Evolutionary conservation across 1,140 invertebrate species (phyloP).

Genomic region (Vanessa tameamea): DNA sequence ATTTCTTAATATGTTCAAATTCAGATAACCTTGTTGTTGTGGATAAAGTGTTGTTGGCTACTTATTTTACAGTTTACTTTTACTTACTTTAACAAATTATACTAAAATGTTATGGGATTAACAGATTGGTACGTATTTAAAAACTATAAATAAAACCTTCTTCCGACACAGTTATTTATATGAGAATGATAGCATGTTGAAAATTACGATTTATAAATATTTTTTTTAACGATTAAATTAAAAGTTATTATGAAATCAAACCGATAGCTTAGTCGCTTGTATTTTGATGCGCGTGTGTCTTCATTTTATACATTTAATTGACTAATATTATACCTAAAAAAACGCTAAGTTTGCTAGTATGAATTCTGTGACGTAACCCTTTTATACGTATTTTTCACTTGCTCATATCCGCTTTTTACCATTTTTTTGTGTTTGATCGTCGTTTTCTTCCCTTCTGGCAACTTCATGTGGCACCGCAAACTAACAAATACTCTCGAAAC

Average conservation of each 20-base stretch:
- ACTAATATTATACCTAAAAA: constrained; percentile 11
- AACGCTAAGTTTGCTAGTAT: constrained; percentile 34
- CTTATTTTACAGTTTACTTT: constrained; percentile 36
- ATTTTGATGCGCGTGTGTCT: constrained; percentile 23
- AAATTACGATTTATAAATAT: constrained; percentile 14
- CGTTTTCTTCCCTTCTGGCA: constrained; percentile 79
- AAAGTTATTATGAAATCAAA: constrained; percentile 17
- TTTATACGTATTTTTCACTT: constrained; percentile 40
- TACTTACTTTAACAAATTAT: constrained; percentile 27
- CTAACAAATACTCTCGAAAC: constrained; percentile 64
- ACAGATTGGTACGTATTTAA: constrained; percentile 44
- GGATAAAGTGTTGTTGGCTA: constrained; percentile 39
- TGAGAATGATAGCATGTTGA: constrained; percentile 26
- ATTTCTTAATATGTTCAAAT: constrained; percentile 41
- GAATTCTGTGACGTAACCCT: constrained; percentile 26
- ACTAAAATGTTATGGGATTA: constrained; percentile 39
- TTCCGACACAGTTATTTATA: constrained; percentile 15
- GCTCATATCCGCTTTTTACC: constrained; percentile 67
- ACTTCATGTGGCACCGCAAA: constrained; percentile 74
- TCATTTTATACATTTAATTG: constrained; percentile 21
- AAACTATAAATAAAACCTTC: constrained; percentile 10
- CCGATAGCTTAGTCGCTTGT: constrained; percentile 40
- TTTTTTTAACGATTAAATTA: constrained; percentile 6
- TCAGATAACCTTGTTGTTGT: constrained; percentile 48
- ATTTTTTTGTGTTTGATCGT: constrained; percentile 73